phyloP scores from a whole-genome alignment of 23 tunicate genomes.

The Pegea sp. region DNA sequence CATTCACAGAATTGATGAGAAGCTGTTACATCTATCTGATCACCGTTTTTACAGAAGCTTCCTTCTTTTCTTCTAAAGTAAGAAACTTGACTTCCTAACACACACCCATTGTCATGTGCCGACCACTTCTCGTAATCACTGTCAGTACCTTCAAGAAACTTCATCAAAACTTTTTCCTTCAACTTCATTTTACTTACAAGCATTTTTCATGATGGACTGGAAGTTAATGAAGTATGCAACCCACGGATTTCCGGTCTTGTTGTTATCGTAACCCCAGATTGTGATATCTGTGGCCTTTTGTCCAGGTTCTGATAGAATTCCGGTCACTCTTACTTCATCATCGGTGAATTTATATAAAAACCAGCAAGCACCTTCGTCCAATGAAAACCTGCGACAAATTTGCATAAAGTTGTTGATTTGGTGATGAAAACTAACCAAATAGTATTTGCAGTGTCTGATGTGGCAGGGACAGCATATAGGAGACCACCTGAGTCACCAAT shows the following conservation, averaged over 20 bases:
- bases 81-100: constrained; percentile 28
- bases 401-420: too few relatives aligned
- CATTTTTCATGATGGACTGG: constrained; percentile 14
- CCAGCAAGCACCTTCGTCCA: constrained; percentile 95
- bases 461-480: constrained; percentile 32
- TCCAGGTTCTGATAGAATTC: constrained; percentile 79
- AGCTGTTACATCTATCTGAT: constrained; percentile 3
- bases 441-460: constrained; percentile 9
- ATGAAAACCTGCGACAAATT: constrained; percentile 44
- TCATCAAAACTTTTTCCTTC: background rate
- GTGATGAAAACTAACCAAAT: constrained; percentile 47
- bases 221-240: constrained; percentile 57
- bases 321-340: constrained; percentile 30
- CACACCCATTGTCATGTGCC: constrained; percentile 68
- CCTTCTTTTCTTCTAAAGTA: constrained; percentile 37
- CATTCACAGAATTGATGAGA: constrained; percentile 12
- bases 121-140: constrained; percentile 55
- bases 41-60: constrained; percentile 30
- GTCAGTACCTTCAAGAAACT: too few relatives aligned
- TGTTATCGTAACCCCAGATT: constrained; percentile 85
- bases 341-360: constrained; percentile 36
- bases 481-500: constrained; percentile 89
- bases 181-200: constrained; percentile 22
- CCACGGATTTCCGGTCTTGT: constrained; percentile 46
- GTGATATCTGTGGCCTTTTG: constrained; percentile 52